These are phyloP conservation scores for Brachirus orientalis DNA, from an alignment of 2,113 vertebrate species.

Conservation along the genomic window DNA sequence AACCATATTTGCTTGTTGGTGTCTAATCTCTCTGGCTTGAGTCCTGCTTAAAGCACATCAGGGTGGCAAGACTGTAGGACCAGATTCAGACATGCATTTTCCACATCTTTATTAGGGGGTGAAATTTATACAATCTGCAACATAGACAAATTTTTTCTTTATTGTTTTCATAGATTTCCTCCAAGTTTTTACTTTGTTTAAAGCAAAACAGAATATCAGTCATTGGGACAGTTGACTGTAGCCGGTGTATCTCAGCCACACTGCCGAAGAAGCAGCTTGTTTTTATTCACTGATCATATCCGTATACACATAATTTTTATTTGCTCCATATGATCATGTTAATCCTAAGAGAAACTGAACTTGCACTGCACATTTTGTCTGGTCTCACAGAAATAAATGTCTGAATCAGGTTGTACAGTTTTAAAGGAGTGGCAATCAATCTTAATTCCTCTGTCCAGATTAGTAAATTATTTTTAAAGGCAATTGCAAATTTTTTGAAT, in stretches of 20 bases:
- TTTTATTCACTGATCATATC: background rate
- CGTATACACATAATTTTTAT: background rate
- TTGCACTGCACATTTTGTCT: background rate
- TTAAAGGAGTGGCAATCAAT: constrained; percentile 46
- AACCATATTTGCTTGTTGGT: constrained; percentile 45
- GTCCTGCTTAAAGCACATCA: constrained; percentile 46
- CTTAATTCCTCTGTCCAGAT: constrained; percentile 32
- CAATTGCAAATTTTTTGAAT: constrained; percentile 24
- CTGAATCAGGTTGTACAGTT: constrained; percentile 58
- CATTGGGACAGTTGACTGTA: background rate
- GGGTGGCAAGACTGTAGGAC: constrained; percentile 38
- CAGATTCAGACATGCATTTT: constrained; percentile 64
- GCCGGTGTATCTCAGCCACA: background rate
- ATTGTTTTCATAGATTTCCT: background rate
- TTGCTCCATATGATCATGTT: background rate
- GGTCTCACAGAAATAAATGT: constrained; percentile 12
- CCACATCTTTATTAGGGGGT: too few relatives aligned
- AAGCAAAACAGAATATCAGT: background rate
- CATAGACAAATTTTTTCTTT: background rate
- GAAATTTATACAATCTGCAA: too few relatives aligned
- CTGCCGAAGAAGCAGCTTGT: background rate
- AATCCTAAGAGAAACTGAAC: too few relatives aligned
- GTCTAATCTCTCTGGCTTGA: constrained; percentile 49
- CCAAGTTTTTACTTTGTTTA: background rate
- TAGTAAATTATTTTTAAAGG: constrained; percentile 26